Evolutionary conservation across 2,797 vertebrate species (phyloP), one percentile per base, ranked within the genome.

Genomic region (Gastrophryne carolinensis): DNA sequence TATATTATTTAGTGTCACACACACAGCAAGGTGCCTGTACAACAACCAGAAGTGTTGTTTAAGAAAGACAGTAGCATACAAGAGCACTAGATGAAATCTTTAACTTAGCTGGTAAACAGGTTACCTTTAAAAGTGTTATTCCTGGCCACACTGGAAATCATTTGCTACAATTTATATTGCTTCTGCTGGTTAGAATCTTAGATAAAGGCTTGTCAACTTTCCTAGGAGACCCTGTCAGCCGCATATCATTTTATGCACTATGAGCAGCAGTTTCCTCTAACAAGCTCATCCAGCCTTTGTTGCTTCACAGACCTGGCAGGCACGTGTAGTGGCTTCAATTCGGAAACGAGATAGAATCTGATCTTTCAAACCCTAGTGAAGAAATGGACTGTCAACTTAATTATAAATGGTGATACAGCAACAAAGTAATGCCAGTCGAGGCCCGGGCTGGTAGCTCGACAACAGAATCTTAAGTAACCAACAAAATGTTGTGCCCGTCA

Each of bases 341-440:
- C 73, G 79, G 73, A 75, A 79, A 84, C 9, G 66, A 81, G 82
- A 84, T 81, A 72, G 79, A 83, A 79, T 83, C 65, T 86, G 80
- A 82, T 84, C 82, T 79, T 84, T 81, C 75, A 85, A 68, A 76
- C 69, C 79, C 72, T 2, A 17, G 27, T 82, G 64, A 68, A 84
- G 83, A 83, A 86, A 72, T 81, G 37, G 61, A 79, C 80, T 87
- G 83, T 87, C 83, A 82, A 80, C 75, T 84, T 81, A 82, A 78
- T 86, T 83, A 83, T 52, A 83, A 78, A 81, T 80, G 29, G 0
- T 5, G 76, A 66, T 58, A 79, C 75, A 80, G 71, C 78, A 80
- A 76, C 82, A 60, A 66, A 68, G 29, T 78, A 5, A 75, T 78
- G 64, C 75, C 86, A 80, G 82, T 83, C 83, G 79, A 77, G 80